Conservation (phyloP, 2,797 vertebrate genomes). For the Gobionotothen gibberifrons region DNA sequence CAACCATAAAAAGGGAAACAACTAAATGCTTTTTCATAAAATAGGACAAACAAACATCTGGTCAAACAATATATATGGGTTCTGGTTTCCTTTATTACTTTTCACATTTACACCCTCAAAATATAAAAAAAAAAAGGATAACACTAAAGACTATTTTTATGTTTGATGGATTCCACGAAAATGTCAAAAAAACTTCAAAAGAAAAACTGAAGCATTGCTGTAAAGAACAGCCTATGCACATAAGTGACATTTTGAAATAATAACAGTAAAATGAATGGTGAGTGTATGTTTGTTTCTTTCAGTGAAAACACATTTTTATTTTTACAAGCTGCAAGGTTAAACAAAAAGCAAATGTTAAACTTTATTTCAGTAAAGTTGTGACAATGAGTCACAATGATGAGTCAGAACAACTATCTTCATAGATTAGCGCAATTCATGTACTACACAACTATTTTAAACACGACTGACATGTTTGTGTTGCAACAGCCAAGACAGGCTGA, state of each 20-base stretch:
- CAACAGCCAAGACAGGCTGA: slow-evolving; percentile 48
- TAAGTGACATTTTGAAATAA: slow-evolving; percentile 71
- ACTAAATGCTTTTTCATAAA: not conserved
- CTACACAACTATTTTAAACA: slow-evolving; percentile 68
- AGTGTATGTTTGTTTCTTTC: slow-evolving; percentile 54
- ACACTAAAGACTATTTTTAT: slow-evolving; percentile 32
- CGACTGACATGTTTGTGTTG: slow-evolving; percentile 63
- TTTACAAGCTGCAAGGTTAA: slow-evolving; percentile 61
- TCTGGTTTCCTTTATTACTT: slow-evolving; percentile 29
- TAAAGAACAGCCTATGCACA: slow-evolving; percentile 57
- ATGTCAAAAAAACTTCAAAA: slow-evolving; percentile 38
- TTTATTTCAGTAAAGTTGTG: slow-evolving; percentile 70
- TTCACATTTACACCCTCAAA: slow-evolving; percentile 17
- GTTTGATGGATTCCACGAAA: slow-evolving; percentile 52
- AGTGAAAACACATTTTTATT: slow-evolving; percentile 62
- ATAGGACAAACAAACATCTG: not conserved
- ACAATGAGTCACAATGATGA: slow-evolving; percentile 51
- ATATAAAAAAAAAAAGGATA: slow-evolving; percentile 18
- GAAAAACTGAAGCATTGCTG: slow-evolving; percentile 40
- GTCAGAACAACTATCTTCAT: slow-evolving; percentile 73
- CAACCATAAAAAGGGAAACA: not conserved
- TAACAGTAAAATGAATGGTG: slow-evolving; percentile 71
- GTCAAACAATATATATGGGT: slow-evolving; percentile 20
- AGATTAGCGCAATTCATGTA: slow-evolving; percentile 69
- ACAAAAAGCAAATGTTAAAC: slow-evolving; percentile 77